Conservation (phyloP, 2,113 vertebrate species). For the Cavia porcellus region DNA sequence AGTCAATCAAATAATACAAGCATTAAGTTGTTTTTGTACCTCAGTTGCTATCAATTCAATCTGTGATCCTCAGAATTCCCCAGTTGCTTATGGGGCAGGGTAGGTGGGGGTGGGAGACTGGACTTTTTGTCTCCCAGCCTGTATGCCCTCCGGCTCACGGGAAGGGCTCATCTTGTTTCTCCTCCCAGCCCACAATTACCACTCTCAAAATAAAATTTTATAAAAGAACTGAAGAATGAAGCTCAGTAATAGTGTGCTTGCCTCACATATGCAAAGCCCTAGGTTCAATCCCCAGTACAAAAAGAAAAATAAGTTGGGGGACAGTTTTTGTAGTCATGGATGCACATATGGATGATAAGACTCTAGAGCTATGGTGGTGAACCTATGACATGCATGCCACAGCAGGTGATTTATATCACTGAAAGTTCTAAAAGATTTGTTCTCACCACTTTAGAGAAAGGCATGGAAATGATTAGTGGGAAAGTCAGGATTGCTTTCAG, state of each 20-base stretch:
- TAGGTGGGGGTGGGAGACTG: too few species aligned
- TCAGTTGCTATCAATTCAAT: too few species aligned
- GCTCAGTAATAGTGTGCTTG: background rate
- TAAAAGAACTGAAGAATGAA: background rate
- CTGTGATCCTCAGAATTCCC: too few species aligned
- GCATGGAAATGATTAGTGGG: background rate
- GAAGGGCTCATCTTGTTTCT: too few species aligned
- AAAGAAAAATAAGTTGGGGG: background rate
- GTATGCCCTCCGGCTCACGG: too few species aligned
- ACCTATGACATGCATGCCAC: background rate
- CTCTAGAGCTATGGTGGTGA: background rate
- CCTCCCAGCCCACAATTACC: too few species aligned
- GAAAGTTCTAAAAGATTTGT: background rate
- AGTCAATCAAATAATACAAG: too few species aligned
- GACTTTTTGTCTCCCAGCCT: too few species aligned
- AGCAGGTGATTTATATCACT: background rate
- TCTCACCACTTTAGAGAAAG: background rate
- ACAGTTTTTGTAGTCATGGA: background rate
- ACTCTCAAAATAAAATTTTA: background rate
- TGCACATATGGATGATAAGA: background rate
- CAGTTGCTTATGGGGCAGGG: too few species aligned
- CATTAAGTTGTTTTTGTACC: too few species aligned
- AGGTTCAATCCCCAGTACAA: background rate
- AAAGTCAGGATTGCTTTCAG: slow-evolving; percentile 1
- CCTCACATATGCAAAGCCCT: background rate